These are phyloP conservation scores for Eulacestoma nigropectus DNA, from an alignment of 2,113 vertebrate genomes.

Conservation along the genomic window DNA sequence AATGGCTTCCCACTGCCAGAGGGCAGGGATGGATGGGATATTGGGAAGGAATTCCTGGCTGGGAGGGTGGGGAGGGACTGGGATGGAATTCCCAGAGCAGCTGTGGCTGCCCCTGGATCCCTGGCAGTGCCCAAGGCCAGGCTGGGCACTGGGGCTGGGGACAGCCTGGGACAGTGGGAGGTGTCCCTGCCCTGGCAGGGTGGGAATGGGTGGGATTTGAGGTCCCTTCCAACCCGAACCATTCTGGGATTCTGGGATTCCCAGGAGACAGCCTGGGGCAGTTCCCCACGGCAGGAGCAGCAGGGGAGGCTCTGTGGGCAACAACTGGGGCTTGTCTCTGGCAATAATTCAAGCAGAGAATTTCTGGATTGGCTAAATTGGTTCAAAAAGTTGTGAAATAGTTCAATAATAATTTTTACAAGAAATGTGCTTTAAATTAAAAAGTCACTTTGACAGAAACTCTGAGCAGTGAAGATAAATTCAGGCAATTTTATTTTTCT, in stretches of 20 bases:
- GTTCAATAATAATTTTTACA: not conserved
- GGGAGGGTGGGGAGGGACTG: not conserved
- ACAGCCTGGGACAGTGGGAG: not conserved
- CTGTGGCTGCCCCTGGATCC: not conserved
- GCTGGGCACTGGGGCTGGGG: not conserved
- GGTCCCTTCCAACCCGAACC: not conserved
- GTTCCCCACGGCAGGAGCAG: not conserved
- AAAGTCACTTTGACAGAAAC: not conserved
- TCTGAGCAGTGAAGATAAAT: not conserved
- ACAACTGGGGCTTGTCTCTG: rapidly evolving
- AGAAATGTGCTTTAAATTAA: not conserved
- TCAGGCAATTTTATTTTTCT: not conserved
- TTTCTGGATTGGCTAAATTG: not conserved
- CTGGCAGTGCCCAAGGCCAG: not conserved
- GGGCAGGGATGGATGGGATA: not conserved
- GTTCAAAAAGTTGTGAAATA: not conserved
- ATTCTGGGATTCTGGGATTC: not conserved
- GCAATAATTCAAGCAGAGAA: not conserved
- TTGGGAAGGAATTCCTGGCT: not conserved
- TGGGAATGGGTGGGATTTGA: rapidly evolving
- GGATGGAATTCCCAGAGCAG: not conserved
- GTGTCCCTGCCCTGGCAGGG: not conserved
- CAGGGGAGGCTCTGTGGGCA: no score
- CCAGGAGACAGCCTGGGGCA: not conserved
- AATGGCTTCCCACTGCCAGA: not conserved